Base-by-base conservation (phyloP, 2,113 vertebrate genomes). In the Halcyon senegalensis region DNA sequence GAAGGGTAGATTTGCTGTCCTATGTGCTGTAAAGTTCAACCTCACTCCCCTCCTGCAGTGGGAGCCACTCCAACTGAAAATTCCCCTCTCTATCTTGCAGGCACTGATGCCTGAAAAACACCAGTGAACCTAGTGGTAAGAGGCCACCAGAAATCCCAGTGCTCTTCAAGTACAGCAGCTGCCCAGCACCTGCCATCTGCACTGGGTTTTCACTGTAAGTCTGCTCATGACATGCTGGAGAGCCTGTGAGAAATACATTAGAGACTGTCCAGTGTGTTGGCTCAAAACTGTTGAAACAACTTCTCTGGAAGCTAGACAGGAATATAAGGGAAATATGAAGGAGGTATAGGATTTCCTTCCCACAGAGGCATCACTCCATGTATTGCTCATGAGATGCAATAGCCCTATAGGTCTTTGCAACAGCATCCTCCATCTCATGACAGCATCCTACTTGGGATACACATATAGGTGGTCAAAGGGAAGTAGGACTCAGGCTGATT, bases 351-450 rank as follows among this genome's bases (percentile, higher is more conserved):
- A 24, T 27, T 25, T 51, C 24, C 17, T 76, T 4, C 16, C 17
- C 11, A 10, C 1, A 2, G 7, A 20, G 37, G 3, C 46, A 46
- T 37, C 27, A 16, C 10, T 60, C 12, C 19, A 27, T 50, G 19
- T 17, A 48, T 21, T 0, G 0, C 8, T 23, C 6, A 1, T 28
- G 33, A 82, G 43, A 76, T 24, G 37, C 39, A 48, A n/a, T 16
- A 66, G 18, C 13, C 20, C 74, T 53, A 11, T 1, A 4, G 1
- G 44, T 27, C 14, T 73, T 72, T 8, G 8, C 28, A 83, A 6
- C 24, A 19, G 17, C 41, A 6, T 85, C 18, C 16, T 48, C 70
- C 15, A 13, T 28, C 53, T 66, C 10, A 4, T 41, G 50, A 44
- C 17, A 70, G 31, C 50, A 66, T 55, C 39, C 10, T 43, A 74